Evolutionary conservation across 2,888 invertebrate genomes (phyloP), one percentile per base, ranked within the genome.

Genomic region (Syrphus vitripennis): DNA sequence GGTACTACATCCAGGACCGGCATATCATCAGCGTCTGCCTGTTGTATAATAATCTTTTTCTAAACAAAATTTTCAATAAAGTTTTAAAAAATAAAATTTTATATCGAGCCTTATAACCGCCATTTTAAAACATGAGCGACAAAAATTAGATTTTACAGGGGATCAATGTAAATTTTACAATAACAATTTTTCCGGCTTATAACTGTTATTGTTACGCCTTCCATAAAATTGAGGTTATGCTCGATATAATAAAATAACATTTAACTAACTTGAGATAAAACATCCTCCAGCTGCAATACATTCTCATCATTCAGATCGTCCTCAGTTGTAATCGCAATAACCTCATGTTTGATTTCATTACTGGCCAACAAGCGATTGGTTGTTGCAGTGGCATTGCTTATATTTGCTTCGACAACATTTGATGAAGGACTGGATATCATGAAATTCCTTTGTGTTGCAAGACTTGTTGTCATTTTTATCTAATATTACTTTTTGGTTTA

Each of bases 391-490:
- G 70, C 74, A 55, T 70, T 59, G 42, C 26, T 61, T 4, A 61
- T 24, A 10, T 69, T 72, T 9, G 76, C 26, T 31, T 76, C 48
- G 16, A 83, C 77, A 83, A 65, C 83, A 59, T 83, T 88, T 4
- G 83, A 76, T 2, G 88, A 82, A 70, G 90, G 89, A 81, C 90
- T 90, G 78, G 92, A 89, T 86, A 91, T 90, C 87, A 92, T 90
- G 81, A 91, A 92, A 88, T 91, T 92, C 88, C 92, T 89, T 89
- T 91, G 92, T 24, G 91, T 89, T 79, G 92, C 92, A 88, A 92
- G 89, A 87, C 92, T 90, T 80, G 92, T 91, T 89, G 91, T 91
- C 92, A 92, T 92, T 88, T n/a, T 88, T 88, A 87, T 78, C 82
- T 53, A 78, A 63, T 55, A 53, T 74, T 75, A 65, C 26, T 19